Evolutionary conservation across 2,113 vertebrate species (phyloP).

Genomic region (Hyperoodon ampullatus): DNA sequence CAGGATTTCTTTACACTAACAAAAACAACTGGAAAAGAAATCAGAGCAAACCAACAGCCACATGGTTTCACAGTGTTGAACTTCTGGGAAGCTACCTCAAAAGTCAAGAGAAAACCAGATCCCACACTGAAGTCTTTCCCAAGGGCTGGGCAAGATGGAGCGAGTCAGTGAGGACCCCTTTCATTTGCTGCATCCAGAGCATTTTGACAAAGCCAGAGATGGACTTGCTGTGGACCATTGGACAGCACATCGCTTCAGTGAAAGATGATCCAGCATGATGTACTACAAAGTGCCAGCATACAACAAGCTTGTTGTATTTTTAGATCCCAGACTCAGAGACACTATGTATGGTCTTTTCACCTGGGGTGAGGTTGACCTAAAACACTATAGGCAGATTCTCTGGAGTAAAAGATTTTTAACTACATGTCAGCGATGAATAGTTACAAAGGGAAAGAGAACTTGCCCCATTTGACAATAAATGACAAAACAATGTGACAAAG

Average conservation of each 20-base stretch:
- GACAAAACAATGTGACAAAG: slow-evolving; percentile 62
- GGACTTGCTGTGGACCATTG: neutral
- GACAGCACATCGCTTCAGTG: neutral
- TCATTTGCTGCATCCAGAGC: neutral
- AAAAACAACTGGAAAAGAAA: neutral
- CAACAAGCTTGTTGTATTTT: slow-evolving; percentile 35
- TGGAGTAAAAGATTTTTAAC: slow-evolving; percentile 57
- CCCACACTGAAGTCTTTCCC: neutral
- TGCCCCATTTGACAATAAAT: slow-evolving; percentile 58
- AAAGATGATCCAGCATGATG: slow-evolving; percentile 20
- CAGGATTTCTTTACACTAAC: neutral
- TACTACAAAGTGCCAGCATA: slow-evolving; percentile 28
- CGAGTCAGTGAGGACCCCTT: neutral
- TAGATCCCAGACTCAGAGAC: slow-evolving; percentile 41
- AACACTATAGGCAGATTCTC: slow-evolving; percentile 57
- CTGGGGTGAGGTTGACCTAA: slow-evolving; percentile 61
- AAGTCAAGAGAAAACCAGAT: neutral
- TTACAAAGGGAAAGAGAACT: slow-evolving; percentile 57
- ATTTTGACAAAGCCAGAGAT: neutral
- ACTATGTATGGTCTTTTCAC: slow-evolving; percentile 27
- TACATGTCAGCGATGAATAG: slow-evolving; percentile 66
- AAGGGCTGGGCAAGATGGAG: neutral
- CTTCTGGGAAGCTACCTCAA: neutral
- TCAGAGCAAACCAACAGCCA: neutral
- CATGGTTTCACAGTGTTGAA: neutral